Conservation (phyloP, 1,140 invertebrate genomes). For the Epicauta chinensis region DNA sequence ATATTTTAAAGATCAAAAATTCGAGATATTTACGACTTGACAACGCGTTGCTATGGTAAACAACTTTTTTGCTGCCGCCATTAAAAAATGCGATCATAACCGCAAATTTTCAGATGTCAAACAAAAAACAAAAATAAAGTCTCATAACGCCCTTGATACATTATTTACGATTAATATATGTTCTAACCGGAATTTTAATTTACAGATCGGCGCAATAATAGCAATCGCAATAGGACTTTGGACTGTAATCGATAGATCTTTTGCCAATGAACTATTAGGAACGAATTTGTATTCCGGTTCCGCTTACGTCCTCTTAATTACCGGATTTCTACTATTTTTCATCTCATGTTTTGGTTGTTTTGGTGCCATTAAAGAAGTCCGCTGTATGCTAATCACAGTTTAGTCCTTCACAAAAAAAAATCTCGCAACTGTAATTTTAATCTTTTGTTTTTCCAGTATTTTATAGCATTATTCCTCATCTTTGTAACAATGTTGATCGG, state of each 20-base stretch:
- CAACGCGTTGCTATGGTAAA: no score
- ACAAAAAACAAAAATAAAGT: no score
- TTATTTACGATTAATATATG: no score
- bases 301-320: constrained; percentile 72
- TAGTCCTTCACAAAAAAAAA: constrained; percentile 26
- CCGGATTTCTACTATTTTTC: constrained; percentile 67
- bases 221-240: constrained; percentile 72
- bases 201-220: constrained; percentile 68
- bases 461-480: constrained; percentile 76
- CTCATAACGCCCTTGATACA: no score
- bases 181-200: no score
- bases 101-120: no score
- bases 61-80: no score
- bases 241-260: constrained; percentile 75
- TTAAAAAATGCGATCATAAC: no score
- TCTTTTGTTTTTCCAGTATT: constrained; percentile 82
- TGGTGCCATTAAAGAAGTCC: constrained; percentile 80
- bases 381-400: constrained; percentile 82
- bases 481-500: constrained; percentile 84
- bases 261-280: constrained; percentile 72
- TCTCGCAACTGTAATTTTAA: constrained; percentile 3
- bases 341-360: constrained; percentile 81
- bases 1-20: no score
- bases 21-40: no score
- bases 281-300: constrained; percentile 78